Evolutionary conservation across 2,113 vertebrate genomes (phyloP), one percentile per base, ranked within the genome.

Genomic region (Xyrauchen texanus): DNA sequence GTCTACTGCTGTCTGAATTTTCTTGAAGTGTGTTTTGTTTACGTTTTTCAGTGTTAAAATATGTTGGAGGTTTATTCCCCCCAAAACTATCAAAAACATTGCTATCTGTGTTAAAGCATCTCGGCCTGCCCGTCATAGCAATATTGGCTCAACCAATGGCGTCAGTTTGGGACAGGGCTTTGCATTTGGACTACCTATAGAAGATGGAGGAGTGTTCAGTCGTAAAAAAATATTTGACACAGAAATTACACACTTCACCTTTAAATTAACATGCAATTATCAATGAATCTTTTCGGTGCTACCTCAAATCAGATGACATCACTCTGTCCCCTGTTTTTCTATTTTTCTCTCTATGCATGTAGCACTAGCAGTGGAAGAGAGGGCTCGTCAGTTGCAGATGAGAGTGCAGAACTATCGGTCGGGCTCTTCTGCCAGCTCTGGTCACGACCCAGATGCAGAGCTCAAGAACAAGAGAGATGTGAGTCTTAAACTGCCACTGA

Each of bases 311-410:
- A 49, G 47, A 49, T 46, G 0, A 68, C n/a, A 47, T 75, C 49
- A 16, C 3, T 68, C n/a, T 8, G 8, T 70, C 60, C 34, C 7
- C 34, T 21, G 21, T 6, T 72, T 5, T n/a, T 67, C 10, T 66
- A 2, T 65, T 6, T 12, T 10, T 46, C 12, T 16, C 12, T 10
- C 51, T 64, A 0, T 69, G 68, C 45, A 74, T 68, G 8, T 91
- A 95, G 97, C 93, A 88, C 95, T 97, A 86, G 95, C 94, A 85
- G 95, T 94, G 87, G 97, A 98, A 87, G 96, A 98, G 78, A 93
- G 95, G 82, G 93, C 96, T 1, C 95, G 95, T 92, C 95, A 95
- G 92, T 90, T 97, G 94, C 95, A 95, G 91, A 94, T 96, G 91
- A 96, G 97, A 94, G 88, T 96, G 87, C 95, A 96, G 84, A 92